A percentile compares a stretch with the other conserved stretches of the same genome.
These are phyloP conservation scores for Mormoops blainvillei DNA, from an alignment of 2,113 vertebrate species.

Conservation along the genomic window DNA sequence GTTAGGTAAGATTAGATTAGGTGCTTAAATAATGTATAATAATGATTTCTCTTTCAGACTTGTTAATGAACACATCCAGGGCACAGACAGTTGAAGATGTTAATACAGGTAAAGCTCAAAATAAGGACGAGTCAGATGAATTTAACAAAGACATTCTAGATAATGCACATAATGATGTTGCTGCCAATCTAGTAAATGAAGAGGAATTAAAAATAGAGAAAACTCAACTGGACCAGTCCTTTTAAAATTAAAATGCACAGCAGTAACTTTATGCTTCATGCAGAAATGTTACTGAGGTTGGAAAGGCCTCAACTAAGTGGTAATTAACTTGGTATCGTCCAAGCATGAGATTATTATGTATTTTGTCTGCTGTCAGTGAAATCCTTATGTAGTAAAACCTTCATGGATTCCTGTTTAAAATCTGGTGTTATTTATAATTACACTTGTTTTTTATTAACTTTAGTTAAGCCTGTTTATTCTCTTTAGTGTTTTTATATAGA, in stretches of 20 bases:
- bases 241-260: not conserved
- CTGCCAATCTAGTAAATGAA: not conserved
- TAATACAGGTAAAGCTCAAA: not conserved
- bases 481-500: not conserved
- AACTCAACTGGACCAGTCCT: not conserved
- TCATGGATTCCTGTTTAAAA: not conserved
- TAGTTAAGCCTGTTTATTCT: not conserved
- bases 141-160: not conserved
- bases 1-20: not conserved
- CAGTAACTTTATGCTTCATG: not conserved
- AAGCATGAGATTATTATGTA: not conserved
- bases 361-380: not conserved
- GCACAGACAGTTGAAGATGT: constrained; percentile 23
- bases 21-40: not conserved
- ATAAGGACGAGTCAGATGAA: not conserved
- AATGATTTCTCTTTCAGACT: constrained; percentile 50
- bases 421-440: constrained; percentile 14
- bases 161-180: not conserved
- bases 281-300: not conserved
- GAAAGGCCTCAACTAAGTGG: not conserved
- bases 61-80: not conserved
- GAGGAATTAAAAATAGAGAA: not conserved
- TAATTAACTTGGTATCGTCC: not conserved
- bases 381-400: constrained; percentile 5
- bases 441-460: constrained; percentile 1